Conservation (phyloP, 2,797 vertebrate genomes). For the Pygocentrus nattereri region DNA sequence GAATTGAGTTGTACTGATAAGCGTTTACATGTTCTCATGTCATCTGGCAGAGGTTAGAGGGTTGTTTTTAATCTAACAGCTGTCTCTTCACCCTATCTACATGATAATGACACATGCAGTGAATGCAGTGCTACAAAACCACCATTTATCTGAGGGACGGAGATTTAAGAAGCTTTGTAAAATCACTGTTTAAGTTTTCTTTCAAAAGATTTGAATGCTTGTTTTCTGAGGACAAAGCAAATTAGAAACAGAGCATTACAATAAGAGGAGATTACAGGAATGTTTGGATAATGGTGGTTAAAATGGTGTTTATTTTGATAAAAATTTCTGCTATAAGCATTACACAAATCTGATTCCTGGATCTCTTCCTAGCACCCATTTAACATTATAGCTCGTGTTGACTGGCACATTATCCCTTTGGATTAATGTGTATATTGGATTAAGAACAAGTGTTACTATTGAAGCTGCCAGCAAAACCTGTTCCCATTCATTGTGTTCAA, state of each 20-base stretch:
- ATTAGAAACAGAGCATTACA: slow-evolving; percentile 13
- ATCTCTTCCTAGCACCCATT: too few relatives aligned
- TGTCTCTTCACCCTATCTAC: background rate
- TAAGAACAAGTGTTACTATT: too few relatives aligned
- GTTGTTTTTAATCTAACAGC: background rate
- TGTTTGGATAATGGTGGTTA: background rate
- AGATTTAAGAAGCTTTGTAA: slow-evolving; percentile 5
- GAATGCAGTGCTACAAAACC: background rate
- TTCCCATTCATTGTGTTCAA: too few relatives aligned
- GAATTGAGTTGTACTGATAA: background rate
- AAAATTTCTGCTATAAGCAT: too few relatives aligned
- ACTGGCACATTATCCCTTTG: too few relatives aligned
- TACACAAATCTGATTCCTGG: too few relatives aligned
- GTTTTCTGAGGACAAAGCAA: slow-evolving; percentile 3
- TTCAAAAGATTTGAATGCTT: slow-evolving; percentile 7
- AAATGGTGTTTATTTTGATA: too few relatives aligned
- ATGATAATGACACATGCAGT: background rate
- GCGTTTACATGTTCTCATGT: background rate
- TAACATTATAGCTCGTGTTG: too few relatives aligned
- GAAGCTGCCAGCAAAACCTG: too few relatives aligned
- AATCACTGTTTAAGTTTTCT: background rate
- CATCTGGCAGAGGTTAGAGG: background rate
- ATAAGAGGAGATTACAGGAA: slow-evolving; percentile 4
- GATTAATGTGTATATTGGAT: too few relatives aligned
- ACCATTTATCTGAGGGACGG: background rate